Conservation (phyloP, 1,140 invertebrate genomes). For the Drosophila parabipectinata region DNA sequence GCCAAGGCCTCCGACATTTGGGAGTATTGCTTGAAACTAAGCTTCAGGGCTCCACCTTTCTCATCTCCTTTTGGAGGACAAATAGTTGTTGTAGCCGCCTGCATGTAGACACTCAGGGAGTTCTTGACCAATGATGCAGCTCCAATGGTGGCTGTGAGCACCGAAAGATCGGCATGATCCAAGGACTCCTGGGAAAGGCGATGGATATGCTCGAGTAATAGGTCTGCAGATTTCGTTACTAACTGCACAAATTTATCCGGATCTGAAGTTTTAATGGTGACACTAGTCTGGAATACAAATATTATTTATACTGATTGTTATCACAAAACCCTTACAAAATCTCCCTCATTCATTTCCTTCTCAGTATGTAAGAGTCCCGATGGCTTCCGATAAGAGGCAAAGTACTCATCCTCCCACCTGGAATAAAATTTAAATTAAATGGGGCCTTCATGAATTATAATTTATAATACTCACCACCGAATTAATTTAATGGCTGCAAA, state of each 20-base stretch:
- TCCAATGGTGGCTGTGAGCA: constrained; percentile 90
- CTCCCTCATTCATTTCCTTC: constrained; percentile 72
- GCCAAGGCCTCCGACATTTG: constrained; percentile 92
- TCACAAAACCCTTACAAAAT: constrained; percentile 57
- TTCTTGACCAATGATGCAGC: constrained; percentile 91
- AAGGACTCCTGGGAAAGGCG: constrained; percentile 91
- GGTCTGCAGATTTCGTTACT: constrained; percentile 88
- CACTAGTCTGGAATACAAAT: constrained; percentile 69
- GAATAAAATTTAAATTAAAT: neutral
- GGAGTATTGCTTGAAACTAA: constrained; percentile 89
- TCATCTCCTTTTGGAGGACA: constrained; percentile 82
- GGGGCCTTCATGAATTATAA: neutral
- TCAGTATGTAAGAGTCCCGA: constrained; percentile 84
- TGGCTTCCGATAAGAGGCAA: constrained; percentile 84
- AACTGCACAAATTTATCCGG: constrained; percentile 89
- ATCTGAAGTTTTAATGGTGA: constrained; percentile 88
- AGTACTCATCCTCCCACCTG: constrained; percentile 84
- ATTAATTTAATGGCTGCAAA: constrained; percentile 92
- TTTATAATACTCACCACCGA: constrained; percentile 86
- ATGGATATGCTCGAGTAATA: constrained; percentile 90
- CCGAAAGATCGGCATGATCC: constrained; percentile 91
- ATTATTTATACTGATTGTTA: neutral
- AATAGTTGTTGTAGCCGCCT: constrained; percentile 74
- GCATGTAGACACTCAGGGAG: constrained; percentile 88
- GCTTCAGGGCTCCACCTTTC: constrained; percentile 82